A percentile compares a stretch with the other conserved stretches of the same genome.
phyloP scores from a whole-genome alignment of 2,888 invertebrate genomes.

The Mesorhabditis spiculigera region DNA sequence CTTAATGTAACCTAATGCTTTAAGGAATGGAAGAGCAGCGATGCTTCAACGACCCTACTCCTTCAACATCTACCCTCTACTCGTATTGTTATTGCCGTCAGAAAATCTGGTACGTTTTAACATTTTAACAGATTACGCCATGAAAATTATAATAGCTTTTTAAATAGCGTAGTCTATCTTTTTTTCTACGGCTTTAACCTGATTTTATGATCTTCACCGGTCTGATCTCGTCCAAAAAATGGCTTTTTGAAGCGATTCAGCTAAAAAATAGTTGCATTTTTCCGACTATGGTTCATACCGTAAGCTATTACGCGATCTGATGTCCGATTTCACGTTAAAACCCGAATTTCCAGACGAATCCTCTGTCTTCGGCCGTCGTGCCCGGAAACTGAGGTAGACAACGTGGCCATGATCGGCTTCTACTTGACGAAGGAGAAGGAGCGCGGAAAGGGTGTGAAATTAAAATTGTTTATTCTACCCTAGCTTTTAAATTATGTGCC shows the following conservation, averaged over 20 bases:
- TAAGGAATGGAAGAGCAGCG: neutral
- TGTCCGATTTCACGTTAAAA: too few relatives aligned
- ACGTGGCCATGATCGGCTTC: conserved; percentile 29
- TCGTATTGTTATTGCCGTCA: neutral
- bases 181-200: too few relatives aligned
- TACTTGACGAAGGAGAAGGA: conserved; percentile 24
- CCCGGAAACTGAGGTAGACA: conserved; percentile 36
- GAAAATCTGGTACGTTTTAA: neutral
- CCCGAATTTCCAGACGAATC: conserved; percentile 16
- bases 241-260: too few relatives aligned
- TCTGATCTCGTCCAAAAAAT: too few relatives aligned
- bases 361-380: conserved; percentile 25
- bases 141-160: too few relatives aligned
- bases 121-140: too few relatives aligned
- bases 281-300: too few relatives aligned
- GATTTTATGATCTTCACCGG: too few relatives aligned
- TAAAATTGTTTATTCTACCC: neutral
- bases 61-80: neutral
- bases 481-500: too few relatives aligned
- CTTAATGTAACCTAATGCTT: neutral
- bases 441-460: conserved; percentile 24
- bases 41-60: neutral
- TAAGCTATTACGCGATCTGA: too few relatives aligned
- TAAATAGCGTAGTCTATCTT: too few relatives aligned
- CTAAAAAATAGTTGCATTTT: too few relatives aligned